Base-by-base conservation (phyloP, 2,113 vertebrate genomes). In the Otis tarda region DNA sequence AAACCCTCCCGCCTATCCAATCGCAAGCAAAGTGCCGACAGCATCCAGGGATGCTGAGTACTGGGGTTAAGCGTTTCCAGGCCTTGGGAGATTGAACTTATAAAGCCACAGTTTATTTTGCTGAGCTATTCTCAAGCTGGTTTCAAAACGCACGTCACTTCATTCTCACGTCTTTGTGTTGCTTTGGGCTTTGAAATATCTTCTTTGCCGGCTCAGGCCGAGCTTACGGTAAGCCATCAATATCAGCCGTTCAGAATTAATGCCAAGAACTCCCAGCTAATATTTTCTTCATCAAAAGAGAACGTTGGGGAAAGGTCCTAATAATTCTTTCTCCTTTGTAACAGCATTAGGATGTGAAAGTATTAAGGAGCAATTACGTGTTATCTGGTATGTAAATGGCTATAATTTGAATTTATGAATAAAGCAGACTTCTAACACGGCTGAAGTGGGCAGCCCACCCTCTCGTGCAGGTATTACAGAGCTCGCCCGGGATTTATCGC, bases 281-380 rank as follows among this genome's bases (percentile, higher is more conserved):
- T 75, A 85, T 93, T 95, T 84, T 31, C 88, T 75, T 90, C 65
- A 64, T 89, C 94, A 90, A 83, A 96, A 89, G 88, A 83, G 73
- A 90, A 61, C 27, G 49, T 10, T 74, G 63, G 35, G 87, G 86
- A 87, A 94, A 64, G 33, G 93, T 39, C 65, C 89, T 80, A 83
- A 75, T 90, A 93, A 92, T 64, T 87, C 39, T 75, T 83, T 49
- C 52, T 78, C 76, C 86, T 92, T 94, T 94, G 31, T 94, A 84
- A 76, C 43, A 16, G 88, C 27, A 89, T 93, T 92, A 89, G 90
- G 83, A 81, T 84, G 56, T 55, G 71, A 71, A 94, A 78, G 76
- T 70, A 96, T 96, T 93, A 95, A 81, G 31, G 17, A 28, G 79
- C 90, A 91, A 90, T 96, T 95, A 95, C 2, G 15, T 8, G 45